Conservation (phyloP, 2,113 vertebrate genomes). For the Rhinogobius similis region DNA sequence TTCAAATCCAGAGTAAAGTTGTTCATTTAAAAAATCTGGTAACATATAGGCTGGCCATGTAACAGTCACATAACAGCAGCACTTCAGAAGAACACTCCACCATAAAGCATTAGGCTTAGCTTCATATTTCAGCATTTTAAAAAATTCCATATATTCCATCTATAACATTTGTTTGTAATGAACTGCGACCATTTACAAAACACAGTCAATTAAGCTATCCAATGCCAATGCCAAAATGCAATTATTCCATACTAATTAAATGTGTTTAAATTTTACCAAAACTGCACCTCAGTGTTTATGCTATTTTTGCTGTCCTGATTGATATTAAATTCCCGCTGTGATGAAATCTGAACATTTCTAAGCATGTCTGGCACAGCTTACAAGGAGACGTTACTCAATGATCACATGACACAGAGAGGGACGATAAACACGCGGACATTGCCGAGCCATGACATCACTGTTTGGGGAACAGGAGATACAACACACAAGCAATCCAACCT, state of each 20-base stretch:
- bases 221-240: neutral
- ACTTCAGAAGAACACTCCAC: neutral
- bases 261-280: neutral
- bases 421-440: constrained; percentile 66
- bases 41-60: neutral
- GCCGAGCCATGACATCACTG: constrained; percentile 68
- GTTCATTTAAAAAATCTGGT: neutral
- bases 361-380: constrained; percentile 43
- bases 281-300: neutral
- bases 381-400: constrained; percentile 63
- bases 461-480: constrained; percentile 34
- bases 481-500: constrained; percentile 82
- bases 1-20: neutral
- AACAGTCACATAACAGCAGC: neutral
- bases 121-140: neutral
- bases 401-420: constrained; percentile 62
- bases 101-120: neutral
- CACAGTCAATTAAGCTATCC: neutral
- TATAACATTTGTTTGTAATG: neutral
- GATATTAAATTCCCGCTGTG: constrained; percentile 1
- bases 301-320: neutral
- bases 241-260: neutral
- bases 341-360: constrained; percentile 41
- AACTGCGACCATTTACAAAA: neutral
- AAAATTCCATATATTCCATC: neutral